Evolutionary conservation across 2,113 vertebrate genomes (phyloP), one percentile per base, ranked within the genome.

Genomic region (Setophaga coronata): DNA sequence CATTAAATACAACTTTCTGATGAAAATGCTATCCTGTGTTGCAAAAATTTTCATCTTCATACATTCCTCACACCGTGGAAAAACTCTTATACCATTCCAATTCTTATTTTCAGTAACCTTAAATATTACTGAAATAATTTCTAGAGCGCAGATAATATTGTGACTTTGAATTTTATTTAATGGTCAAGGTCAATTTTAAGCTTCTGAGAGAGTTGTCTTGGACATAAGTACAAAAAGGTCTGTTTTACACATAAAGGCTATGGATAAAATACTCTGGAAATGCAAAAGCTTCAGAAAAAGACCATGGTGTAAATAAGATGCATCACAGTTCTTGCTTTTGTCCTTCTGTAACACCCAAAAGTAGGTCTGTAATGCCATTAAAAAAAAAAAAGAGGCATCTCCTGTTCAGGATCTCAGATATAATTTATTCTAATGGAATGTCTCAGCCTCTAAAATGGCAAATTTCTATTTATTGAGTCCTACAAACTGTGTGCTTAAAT

Each of bases 371-470:
- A 80, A 64, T 78, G 56, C 34, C 36, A 34, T 57, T 7, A 12
- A 56, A 69, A 78, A 18, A 82, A 84, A 38, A 12, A 40, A 42
- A 1, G 25, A 88, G 23, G 13, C 14, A 53, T 72, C 69, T 92
- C 23, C 31, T 79, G 15, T 82, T 74, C 36, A 81, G 47, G 36
- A 31, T 94, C 77, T 95, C 67, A 60, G 92, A 70, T 87, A n/a
- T 21, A 87, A 89, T 95, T 96, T 51, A 93, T 96, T 96, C 79
- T 89, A 89, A 88, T 88, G 56, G 92, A 89, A 87, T 93, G 45
- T 87, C 67, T 51, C 86, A 74, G 47, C 61, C 87, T 92, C 56
- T 82, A 89, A 95, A 93, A 89, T 95, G 81, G 82, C 60, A 95
- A 80, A 91, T 79, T 86, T 93, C 78, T 89, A 61, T 91, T 95